Evolutionary conservation across 2,888 invertebrate species (phyloP).

Genomic region (Dicyrtomina minuta): DNA sequence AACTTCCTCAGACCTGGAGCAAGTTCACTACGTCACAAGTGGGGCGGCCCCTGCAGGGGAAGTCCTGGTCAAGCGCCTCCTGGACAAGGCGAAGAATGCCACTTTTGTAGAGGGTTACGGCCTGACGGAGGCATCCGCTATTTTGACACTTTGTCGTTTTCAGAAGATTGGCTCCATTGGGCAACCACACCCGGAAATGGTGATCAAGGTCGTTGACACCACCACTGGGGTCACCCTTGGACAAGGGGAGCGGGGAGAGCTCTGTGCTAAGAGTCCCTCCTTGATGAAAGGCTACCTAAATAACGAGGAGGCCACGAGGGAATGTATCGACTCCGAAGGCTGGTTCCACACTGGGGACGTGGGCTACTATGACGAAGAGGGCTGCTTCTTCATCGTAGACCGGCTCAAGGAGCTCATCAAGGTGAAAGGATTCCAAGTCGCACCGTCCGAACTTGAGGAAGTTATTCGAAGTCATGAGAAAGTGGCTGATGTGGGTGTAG

Average conservation of each 20-base stretch:
- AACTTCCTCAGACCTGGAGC: too few relatives aligned
- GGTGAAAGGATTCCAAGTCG: conserved; percentile 70
- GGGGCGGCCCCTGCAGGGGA: too few relatives aligned
- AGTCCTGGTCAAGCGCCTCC: too few relatives aligned
- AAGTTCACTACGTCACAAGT: too few relatives aligned
- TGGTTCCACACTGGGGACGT: conserved; percentile 81
- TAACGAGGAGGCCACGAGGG: conserved; percentile 71
- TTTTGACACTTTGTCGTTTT: too few relatives aligned
- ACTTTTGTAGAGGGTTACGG: too few relatives aligned
- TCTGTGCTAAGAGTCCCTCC: conserved; percentile 58
- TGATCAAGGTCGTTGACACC: conserved; percentile 66
- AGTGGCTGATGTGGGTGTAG: conserved; percentile 77
- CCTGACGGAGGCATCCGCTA: too few relatives aligned
- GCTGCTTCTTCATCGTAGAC: conserved; percentile 74
- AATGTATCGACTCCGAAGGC: conserved; percentile 71
- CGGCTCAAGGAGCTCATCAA: conserved; percentile 80
- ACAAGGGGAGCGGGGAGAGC: conserved; percentile 69
- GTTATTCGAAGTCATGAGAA: conserved; percentile 70
- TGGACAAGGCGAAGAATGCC: too few relatives aligned
- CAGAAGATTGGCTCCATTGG: conserved; percentile 34
- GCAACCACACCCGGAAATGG: conserved; percentile 58
- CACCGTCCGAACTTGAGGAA: conserved; percentile 84
- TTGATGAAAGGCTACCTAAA: conserved; percentile 79
- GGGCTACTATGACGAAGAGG: conserved; percentile 72
- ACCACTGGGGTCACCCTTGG: conserved; percentile 62